A percentile compares a stretch with the other conserved stretches of the same genome.
Conservation (phyloP, 2,797 vertebrate genomes). For the Pachyuromys duprasi region DNA sequence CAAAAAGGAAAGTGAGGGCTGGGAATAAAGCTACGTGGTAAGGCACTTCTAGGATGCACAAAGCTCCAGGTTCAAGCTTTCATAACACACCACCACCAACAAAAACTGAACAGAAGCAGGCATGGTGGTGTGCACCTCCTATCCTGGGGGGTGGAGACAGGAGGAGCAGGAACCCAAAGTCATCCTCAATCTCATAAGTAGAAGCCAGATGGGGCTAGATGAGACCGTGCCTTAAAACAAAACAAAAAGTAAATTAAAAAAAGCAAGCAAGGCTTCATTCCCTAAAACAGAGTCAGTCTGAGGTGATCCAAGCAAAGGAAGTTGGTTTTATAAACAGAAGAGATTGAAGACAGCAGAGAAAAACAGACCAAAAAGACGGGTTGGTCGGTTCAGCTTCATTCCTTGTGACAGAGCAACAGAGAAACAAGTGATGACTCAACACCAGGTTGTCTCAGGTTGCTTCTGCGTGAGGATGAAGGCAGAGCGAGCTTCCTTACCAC, state of each 20-base stretch:
- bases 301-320: not conserved
- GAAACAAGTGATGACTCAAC: not conserved
- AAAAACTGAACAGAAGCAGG: not conserved
- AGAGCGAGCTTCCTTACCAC: no score
- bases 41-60: not conserved
- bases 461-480: not conserved
- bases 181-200: not conserved
- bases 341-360: not conserved
- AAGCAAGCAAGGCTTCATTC: not conserved
- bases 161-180: not conserved
- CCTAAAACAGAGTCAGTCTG: not conserved
- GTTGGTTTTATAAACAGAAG: not conserved
- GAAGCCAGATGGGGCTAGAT: not conserved
- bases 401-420: not conserved
- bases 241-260: not conserved
- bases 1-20: not conserved
- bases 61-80: not conserved
- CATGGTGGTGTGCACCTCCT: not conserved
- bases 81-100: not conserved
- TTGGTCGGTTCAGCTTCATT: not conserved
- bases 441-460: not conserved
- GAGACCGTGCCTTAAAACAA: not conserved
- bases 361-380: not conserved
- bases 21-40: not conserved
- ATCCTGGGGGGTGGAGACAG: not conserved